phyloP scores from a whole-genome alignment of 2,888 invertebrate genomes.

The Ctena decussata region DNA sequence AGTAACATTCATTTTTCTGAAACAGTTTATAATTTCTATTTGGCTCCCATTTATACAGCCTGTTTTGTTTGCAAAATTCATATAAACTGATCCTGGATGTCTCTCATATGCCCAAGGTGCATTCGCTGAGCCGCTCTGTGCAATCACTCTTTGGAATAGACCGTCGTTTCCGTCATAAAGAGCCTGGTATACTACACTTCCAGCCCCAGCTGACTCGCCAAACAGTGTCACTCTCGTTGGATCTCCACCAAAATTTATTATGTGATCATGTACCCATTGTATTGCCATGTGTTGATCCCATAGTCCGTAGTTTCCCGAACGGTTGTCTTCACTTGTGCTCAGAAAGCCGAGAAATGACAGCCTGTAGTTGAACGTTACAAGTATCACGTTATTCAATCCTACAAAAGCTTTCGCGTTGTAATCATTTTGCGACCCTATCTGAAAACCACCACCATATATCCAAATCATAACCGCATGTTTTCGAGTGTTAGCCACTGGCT shows the following conservation, averaged over 20 bases:
- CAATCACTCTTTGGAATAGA: background rate
- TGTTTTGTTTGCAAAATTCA: background rate
- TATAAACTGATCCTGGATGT: background rate
- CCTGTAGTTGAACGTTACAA: background rate
- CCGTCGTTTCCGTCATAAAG: background rate
- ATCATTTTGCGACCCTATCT: background rate
- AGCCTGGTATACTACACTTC: background rate
- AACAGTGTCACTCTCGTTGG: background rate
- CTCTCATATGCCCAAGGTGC: background rate
- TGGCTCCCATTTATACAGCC: background rate
- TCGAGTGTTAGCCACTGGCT: background rate
- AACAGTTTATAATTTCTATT: background rate
- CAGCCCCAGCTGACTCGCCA: background rate
- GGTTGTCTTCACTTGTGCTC: background rate
- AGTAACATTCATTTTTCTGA: background rate
- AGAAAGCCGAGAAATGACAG: background rate
- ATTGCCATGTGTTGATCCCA: background rate
- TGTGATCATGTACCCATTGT: background rate
- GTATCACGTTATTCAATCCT: background rate
- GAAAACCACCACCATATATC: background rate
- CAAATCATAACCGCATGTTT: background rate
- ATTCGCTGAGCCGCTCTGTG: background rate
- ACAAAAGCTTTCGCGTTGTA: background rate
- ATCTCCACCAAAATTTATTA: background rate
- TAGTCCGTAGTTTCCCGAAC: background rate